Base-by-base conservation (phyloP, 2,113 vertebrate species). In the Ageneiosus marmoratus region DNA sequence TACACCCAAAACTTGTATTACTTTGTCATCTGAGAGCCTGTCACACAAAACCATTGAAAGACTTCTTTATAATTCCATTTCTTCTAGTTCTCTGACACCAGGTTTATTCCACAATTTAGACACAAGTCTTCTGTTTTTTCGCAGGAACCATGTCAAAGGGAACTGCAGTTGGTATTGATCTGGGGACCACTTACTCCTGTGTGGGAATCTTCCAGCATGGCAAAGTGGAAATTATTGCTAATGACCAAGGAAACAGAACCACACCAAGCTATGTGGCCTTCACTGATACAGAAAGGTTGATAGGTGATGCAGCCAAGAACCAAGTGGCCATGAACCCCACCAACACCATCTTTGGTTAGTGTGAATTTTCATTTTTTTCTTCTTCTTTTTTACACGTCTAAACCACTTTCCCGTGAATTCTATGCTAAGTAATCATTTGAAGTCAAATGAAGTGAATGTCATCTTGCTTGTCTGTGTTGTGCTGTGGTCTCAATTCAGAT, bases 151-250 rank as follows among this genome's bases (percentile, higher is more conserved):
- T 96, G 95, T 94, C 95, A 46, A 95, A 94, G 70, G 94, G 94
- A 90, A 93, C 94, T 81, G 95, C 95, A 0, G 95, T 96, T 53
- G 96, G 96, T 83, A 97, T 97, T 41, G 96, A 97, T 88, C 81
- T 97, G 24, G 96, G 96, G 85, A 97, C 96, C 92, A 97, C 96
- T 82, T 97, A 97, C 50, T 97, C 96, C 6, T 97, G 96, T 24
- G 96, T 97, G 67, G 96, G 96, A 0, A 96, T 97, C 0, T 97
- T 97, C 91, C 96, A 97, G 5, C 96, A 97, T 24, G 95, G 96
- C 10, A 97, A 97, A 87, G 96, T 97, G 87, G 96, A 97, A 56
- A 97, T 97, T 82, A 97, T 97, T 82, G 96, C 96, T 89, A 97
- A 97, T 0, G 96, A 97, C 85, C 91, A 92, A 83, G 91, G 91